These are phyloP conservation scores for Thunnus thynnus DNA, from an alignment of 2,113 vertebrate genomes.

Conservation along the genomic window DNA sequence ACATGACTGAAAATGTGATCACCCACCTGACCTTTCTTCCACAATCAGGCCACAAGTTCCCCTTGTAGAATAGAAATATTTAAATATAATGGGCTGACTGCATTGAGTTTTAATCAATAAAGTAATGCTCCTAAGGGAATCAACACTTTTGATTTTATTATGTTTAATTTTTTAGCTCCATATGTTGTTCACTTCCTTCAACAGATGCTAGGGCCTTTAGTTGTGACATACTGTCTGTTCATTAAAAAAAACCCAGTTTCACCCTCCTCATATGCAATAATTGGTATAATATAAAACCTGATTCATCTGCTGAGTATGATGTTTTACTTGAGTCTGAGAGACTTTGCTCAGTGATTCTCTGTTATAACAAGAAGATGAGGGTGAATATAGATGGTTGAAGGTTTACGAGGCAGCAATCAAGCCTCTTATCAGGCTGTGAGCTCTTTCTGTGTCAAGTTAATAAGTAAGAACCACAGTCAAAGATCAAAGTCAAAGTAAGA, in stretches of 20 bases:
- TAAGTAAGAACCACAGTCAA: constrained; percentile 26
- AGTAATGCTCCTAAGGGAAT: not conserved
- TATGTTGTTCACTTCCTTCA: too few relatives aligned
- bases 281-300: not conserved
- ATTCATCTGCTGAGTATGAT: not conserved
- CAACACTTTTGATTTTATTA: not conserved
- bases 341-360: constrained; percentile 30
- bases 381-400: not conserved
- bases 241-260: too few relatives aligned
- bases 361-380: not conserved
- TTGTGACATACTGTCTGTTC: not conserved
- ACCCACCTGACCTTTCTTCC: not conserved
- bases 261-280: too few relatives aligned
- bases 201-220: not conserved
- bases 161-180: not conserved
- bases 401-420: constrained; percentile 55
- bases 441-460: constrained; percentile 37
- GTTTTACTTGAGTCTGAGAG: not conserved
- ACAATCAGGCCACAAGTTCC: too few relatives aligned
- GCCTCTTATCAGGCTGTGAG: constrained; percentile 50
- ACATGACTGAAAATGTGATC: too few relatives aligned
- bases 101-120: not conserved
- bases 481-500: constrained; percentile 35
- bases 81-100: not conserved
- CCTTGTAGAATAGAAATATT: not conserved